Conservation (phyloP, 2,888 invertebrate species). For the Chymomyza procnemis region DNA sequence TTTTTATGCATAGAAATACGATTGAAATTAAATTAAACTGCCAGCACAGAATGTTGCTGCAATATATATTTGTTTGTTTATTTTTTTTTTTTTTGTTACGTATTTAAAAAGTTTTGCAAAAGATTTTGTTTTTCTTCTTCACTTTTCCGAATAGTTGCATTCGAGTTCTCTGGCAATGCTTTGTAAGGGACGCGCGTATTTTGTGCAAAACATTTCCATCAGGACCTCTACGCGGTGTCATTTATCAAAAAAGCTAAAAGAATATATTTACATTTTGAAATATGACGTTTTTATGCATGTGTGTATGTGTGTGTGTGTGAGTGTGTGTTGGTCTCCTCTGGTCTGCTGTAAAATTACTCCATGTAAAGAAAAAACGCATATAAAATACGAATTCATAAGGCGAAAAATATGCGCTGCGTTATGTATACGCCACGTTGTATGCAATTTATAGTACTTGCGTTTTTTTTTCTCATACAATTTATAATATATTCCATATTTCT, state of each 20-base stretch:
- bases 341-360: constrained; percentile 50
- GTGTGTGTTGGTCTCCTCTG: constrained; percentile 41
- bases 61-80: not conserved
- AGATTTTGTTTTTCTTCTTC: not conserved
- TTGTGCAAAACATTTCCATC: constrained; percentile 56
- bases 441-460: constrained; percentile 52
- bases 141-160: not conserved
- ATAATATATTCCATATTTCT: constrained; percentile 26
- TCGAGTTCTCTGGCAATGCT: constrained; percentile 20
- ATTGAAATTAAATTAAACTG: constrained; percentile 60
- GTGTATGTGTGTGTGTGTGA: constrained; percentile 18
- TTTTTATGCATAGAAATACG: constrained; percentile 29
- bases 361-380: constrained; percentile 51
- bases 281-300: constrained; percentile 73
- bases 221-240: constrained; percentile 70
- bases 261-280: constrained; percentile 72
- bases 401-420: constrained; percentile 65
- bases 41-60: constrained; percentile 37
- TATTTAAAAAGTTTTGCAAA: not conserved
- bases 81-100: not conserved
- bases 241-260: constrained; percentile 73
- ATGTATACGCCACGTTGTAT: constrained; percentile 64
- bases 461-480: constrained; percentile 29
- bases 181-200: not conserved
- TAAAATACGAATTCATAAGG: constrained; percentile 72